Conservation (phyloP, 2,888 invertebrate genomes). For the Sesamia inferens region DNA sequence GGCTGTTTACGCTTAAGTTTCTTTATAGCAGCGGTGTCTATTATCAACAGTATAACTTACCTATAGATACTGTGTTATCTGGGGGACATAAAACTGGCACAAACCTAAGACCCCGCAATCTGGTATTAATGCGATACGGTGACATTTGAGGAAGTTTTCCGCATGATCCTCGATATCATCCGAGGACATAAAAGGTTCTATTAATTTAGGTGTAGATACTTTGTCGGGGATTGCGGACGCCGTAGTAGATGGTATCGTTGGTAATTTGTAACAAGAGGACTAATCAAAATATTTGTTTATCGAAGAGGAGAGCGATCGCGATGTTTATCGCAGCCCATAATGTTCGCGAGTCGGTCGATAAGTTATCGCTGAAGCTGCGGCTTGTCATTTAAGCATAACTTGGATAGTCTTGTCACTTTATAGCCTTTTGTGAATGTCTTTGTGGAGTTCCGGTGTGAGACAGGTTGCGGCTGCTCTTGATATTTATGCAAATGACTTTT, state of each 20-base stretch:
- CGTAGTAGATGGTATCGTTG: slow-evolving; percentile 74
- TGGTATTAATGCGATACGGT: slow-evolving; percentile 73
- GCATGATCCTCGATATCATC: slow-evolving; percentile 66
- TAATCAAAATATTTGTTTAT: slow-evolving; percentile 87
- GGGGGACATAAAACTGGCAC: slow-evolving; percentile 81
- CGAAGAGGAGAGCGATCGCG: slow-evolving; percentile 71
- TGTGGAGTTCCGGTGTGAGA: slow-evolving; percentile 33
- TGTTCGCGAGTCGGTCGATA: slow-evolving; percentile 75
- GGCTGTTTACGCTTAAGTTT: slow-evolving; percentile 73
- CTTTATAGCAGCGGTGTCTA: slow-evolving; percentile 73
- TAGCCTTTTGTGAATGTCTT: slow-evolving; percentile 53
- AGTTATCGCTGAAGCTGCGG: slow-evolving; percentile 74
- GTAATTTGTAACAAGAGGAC: slow-evolving; percentile 81
- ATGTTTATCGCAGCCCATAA: slow-evolving; percentile 81
- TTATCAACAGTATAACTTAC: slow-evolving; percentile 84
- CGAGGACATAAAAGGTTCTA: slow-evolving; percentile 65
- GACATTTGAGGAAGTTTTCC: slow-evolving; percentile 72
- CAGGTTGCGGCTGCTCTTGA: slow-evolving; percentile 46
- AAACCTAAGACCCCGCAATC: slow-evolving; percentile 78
- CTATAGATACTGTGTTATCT: slow-evolving; percentile 83
- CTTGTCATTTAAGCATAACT: slow-evolving; percentile 70
- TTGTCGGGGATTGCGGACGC: slow-evolving; percentile 52
- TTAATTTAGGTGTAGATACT: slow-evolving; percentile 67
- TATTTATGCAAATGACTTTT: slow-evolving; percentile 48
- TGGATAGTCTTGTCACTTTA: slow-evolving; percentile 58